These are phyloP conservation scores for Norana najaformis DNA, from an alignment of 2,888 invertebrate genomes.

Conservation along the genomic window DNA sequence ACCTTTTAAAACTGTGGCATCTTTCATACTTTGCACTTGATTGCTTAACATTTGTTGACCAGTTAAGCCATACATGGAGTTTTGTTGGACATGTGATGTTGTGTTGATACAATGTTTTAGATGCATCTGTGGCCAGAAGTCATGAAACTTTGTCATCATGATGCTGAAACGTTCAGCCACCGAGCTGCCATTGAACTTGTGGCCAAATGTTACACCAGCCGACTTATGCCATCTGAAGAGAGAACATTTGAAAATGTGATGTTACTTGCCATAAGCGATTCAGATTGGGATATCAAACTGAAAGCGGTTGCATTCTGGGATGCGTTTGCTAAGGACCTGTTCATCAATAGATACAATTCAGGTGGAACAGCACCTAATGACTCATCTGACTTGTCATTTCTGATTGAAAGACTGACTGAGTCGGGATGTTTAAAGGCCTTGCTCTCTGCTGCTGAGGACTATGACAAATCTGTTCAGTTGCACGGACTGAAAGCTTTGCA, in stretches of 20 bases:
- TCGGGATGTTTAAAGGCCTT: not conserved
- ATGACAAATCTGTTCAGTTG: conserved; percentile 16
- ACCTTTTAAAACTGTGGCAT: not conserved
- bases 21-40: not conserved
- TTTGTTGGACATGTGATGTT: not conserved
- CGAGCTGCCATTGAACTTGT: not conserved
- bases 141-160: not conserved
- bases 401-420: not conserved
- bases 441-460: not conserved
- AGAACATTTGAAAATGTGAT: not conserved
- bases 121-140: conserved; percentile 14
- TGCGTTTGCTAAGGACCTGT: not conserved
- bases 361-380: not conserved
- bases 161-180: conserved; percentile 16
- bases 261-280: not conserved
- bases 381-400: not conserved
- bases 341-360: not conserved
- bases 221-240: not conserved
- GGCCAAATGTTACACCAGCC: not conserved
- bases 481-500: not conserved
- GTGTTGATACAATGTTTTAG: not conserved
- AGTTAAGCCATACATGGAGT: not conserved
- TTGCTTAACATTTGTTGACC: not conserved
- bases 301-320: not conserved
- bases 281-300: conserved; percentile 15